Conservation (phyloP, 2,113 vertebrate genomes). For the Paramormyrops kingsleyae region DNA sequence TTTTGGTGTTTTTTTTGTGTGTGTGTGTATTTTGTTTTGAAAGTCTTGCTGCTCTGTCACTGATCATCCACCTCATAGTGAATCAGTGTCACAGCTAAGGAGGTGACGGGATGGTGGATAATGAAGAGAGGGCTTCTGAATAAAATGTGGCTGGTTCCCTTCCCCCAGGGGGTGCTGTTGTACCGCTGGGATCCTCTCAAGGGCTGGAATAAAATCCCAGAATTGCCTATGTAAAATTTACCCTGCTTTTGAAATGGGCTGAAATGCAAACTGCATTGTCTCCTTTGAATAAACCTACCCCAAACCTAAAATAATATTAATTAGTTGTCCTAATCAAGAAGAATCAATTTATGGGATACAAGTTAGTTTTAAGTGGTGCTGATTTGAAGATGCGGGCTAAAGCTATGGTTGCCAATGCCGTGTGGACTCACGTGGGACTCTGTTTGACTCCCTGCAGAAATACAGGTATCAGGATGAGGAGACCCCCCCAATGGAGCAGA, state of each 20-base stretch:
- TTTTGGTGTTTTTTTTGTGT: background rate
- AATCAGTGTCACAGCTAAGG: background rate
- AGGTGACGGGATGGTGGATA: background rate
- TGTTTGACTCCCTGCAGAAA: conserved; percentile 64
- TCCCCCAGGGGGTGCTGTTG: background rate
- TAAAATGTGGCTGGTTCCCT: background rate
- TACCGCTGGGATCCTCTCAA: background rate
- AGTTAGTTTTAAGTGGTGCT: background rate
- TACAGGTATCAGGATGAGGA: conserved; percentile 97
- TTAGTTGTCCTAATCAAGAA: background rate
- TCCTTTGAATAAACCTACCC: background rate
- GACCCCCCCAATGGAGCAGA: conserved; percentile 82
- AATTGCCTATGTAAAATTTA: background rate
- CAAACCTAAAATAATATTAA: background rate
- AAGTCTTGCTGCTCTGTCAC: background rate
- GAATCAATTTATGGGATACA: background rate
- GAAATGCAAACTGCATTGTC: background rate
- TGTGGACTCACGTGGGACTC: background rate
- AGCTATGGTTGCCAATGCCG: no score
- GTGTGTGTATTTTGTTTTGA: background rate
- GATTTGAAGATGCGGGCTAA: background rate
- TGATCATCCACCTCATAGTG: background rate
- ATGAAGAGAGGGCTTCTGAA: background rate
- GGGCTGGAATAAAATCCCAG: background rate
- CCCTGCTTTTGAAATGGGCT: background rate